These are phyloP conservation scores for Ptilorrhoa leucosticta DNA, from an alignment of 2,113 vertebrate genomes.

Conservation along the genomic window DNA sequence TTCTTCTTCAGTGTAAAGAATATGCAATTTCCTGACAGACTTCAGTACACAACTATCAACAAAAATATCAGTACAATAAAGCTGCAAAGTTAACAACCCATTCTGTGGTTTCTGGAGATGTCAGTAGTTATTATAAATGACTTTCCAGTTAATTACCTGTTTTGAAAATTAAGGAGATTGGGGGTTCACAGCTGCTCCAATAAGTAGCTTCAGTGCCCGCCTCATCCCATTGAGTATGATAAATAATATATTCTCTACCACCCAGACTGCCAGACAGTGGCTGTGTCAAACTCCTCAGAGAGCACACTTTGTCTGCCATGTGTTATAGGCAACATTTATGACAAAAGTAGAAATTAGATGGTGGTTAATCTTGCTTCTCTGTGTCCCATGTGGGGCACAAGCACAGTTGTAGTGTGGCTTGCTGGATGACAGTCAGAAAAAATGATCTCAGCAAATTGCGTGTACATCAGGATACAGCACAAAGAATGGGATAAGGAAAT, in stretches of 20 bases:
- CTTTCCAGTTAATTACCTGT: constrained; percentile 75
- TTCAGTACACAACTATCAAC: constrained; percentile 37
- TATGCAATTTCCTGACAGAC: background rate
- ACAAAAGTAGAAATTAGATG: constrained; percentile 66
- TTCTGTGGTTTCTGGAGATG: constrained; percentile 59
- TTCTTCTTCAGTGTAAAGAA: background rate
- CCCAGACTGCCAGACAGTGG: constrained; percentile 69
- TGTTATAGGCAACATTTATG: constrained; percentile 62
- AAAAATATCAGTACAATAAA: constrained; percentile 49
- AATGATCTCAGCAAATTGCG: constrained; percentile 48
- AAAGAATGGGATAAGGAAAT: constrained; percentile 43
- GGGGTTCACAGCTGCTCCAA: constrained; percentile 70
- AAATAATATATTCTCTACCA: constrained; percentile 72
- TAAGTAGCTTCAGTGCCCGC: constrained; percentile 53
- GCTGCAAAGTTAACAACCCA: constrained; percentile 52
- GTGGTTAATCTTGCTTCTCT: constrained; percentile 58
- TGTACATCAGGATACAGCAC: background rate
- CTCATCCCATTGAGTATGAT: constrained; percentile 68
- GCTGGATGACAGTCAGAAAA: constrained; percentile 56
- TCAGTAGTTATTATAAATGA: constrained; percentile 73
- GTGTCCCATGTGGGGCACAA: constrained; percentile 42
- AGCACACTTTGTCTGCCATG: constrained; percentile 68
- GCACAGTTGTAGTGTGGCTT: constrained; percentile 20
- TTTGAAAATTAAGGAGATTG: constrained; percentile 71
- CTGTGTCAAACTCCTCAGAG: constrained; percentile 64